Conservation (phyloP, 1,140 invertebrate species). For the Pararge aegeria region DNA sequence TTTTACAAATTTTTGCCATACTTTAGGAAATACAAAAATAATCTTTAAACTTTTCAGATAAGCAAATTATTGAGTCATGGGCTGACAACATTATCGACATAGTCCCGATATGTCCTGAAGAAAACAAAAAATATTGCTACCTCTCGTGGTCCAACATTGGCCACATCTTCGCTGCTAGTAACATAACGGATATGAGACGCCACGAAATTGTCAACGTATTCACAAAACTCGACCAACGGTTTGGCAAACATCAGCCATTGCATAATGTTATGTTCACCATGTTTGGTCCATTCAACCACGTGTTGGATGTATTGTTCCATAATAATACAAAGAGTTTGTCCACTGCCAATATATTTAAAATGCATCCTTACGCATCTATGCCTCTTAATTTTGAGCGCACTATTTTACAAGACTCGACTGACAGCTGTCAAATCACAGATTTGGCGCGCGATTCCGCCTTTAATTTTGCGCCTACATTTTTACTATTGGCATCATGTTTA, state of each 20-base stretch:
- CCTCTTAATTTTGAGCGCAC: slow-evolving; percentile 60
- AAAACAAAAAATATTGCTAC: slow-evolving; percentile 81
- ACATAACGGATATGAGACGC: slow-evolving; percentile 76
- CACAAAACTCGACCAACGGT: slow-evolving; percentile 83
- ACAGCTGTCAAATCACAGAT: slow-evolving; percentile 40
- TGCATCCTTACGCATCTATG: slow-evolving; percentile 57
- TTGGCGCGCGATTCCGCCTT: slow-evolving; percentile 16
- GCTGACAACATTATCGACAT: slow-evolving; percentile 47
- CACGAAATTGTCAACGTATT: slow-evolving; percentile 85
- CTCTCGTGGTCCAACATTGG: slow-evolving; percentile 86
- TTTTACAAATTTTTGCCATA: no score
- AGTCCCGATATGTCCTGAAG: slow-evolving; percentile 78
- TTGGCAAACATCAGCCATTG: slow-evolving; percentile 82
- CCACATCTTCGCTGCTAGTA: slow-evolving; percentile 81
- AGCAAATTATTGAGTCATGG: slow-evolving; percentile 42
- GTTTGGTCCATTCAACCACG: slow-evolving; percentile 83
- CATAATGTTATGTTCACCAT: slow-evolving; percentile 83
- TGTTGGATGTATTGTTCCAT: slow-evolving; percentile 84
- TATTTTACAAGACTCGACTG: slow-evolving; percentile 39
- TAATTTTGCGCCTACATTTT: slow-evolving; percentile 20
- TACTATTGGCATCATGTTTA: slow-evolving; percentile 34
- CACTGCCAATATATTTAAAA: slow-evolving; percentile 60
- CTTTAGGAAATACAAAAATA: no score
- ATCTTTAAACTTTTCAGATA: slow-evolving; percentile 38
- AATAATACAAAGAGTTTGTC: slow-evolving; percentile 81